Base-by-base conservation (phyloP, 2,113 vertebrate species). In the Bujurquina vittata region DNA sequence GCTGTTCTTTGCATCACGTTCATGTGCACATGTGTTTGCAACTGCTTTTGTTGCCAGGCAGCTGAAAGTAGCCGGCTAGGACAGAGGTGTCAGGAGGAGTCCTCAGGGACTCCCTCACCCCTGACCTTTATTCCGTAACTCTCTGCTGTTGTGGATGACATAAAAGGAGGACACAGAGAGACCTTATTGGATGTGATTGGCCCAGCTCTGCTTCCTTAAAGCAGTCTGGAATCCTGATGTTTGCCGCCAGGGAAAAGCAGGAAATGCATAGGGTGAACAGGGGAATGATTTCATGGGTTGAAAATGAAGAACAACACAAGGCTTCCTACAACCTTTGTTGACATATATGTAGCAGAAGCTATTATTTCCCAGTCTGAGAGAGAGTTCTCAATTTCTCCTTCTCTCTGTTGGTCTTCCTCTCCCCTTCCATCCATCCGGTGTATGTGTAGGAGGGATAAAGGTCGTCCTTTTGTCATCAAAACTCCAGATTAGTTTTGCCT, bases 401-500 rank as follows among this genome's bases (percentile, higher is more conserved):
- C 83, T 91, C 87, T 84, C 85, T 84, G 80, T 90, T 80, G 86
- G 79, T 77, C 83, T 89, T 79, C 80, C 80, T 62, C 76, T 86
- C 62, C 77, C 75, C 31, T 67, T 88, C 88, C 81, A 84, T 89
- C 88, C 85, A 73, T 85, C 88, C 85, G 35, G 86, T 35, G 35
- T 73, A 80, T 86, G 87, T 87, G 93, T 75, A 87, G 92, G 92
- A 84, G 87, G 90, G 90, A 94, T 94, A 94, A 94, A 95, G 94
- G 94, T 94, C 90, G 91, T 93, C 84, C 90, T 91, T 94, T 92
- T 93, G 94, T 94, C 94, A 93, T 94, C 94, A 94, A 93, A 94
- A 93, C 92, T 93, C 89, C 91, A 94, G 93, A 95, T 95, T 94
- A 93, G 94, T 94, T 94, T 94, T 94, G 93, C 93, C 91, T 94